Evolutionary conservation across 2,888 invertebrate species (phyloP).

Genomic region (Corbicula japonica): DNA sequence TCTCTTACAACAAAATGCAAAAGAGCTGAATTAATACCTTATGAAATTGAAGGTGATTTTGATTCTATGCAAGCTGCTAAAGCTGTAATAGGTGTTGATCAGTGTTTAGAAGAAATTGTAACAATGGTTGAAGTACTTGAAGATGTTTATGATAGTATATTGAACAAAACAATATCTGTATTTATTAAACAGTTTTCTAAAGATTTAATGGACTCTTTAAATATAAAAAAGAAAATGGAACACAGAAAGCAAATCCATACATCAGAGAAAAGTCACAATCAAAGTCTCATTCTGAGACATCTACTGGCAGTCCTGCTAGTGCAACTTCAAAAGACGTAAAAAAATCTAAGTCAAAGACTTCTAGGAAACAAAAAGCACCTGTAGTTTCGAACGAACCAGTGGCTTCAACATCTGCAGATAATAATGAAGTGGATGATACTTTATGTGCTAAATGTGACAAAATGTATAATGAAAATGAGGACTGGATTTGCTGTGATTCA

Average conservation of each 20-base stretch:
- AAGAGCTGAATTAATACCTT: slow-evolving; percentile 10
- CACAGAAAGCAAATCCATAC: slow-evolving; percentile 24
- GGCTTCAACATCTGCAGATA: slow-evolving; percentile 14
- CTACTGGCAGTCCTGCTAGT: slow-evolving; percentile 1
- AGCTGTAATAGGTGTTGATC: not conserved
- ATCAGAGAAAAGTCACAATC: slow-evolving; percentile 2
- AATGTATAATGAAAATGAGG: slow-evolving; percentile 7
- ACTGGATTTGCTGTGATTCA: slow-evolving; percentile 8
- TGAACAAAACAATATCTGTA: slow-evolving; percentile 18
- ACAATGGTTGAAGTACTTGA: slow-evolving; percentile 16
- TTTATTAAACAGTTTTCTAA: slow-evolving; percentile 15
- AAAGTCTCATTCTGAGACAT: slow-evolving; percentile 3
- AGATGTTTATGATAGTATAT: slow-evolving; percentile 8
- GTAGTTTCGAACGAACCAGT: slow-evolving; percentile 18
- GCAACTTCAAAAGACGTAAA: slow-evolving; percentile 4
- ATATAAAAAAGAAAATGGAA: slow-evolving; percentile 23
- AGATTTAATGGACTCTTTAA: slow-evolving; percentile 24
- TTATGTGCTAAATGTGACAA: slow-evolving; percentile 12
- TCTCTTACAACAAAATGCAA: slow-evolving; percentile 6
- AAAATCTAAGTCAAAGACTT: slow-evolving; percentile 12
- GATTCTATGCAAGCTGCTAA: slow-evolving; percentile 14
- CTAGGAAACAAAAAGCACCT: slow-evolving; percentile 12
- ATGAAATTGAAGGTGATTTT: slow-evolving; percentile 10
- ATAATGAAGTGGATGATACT: slow-evolving; percentile 13
- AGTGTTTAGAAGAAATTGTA: slow-evolving; percentile 12